phyloP scores from a whole-genome alignment of 2,888 invertebrate species.

The Hirtodrosophila cameraria region DNA sequence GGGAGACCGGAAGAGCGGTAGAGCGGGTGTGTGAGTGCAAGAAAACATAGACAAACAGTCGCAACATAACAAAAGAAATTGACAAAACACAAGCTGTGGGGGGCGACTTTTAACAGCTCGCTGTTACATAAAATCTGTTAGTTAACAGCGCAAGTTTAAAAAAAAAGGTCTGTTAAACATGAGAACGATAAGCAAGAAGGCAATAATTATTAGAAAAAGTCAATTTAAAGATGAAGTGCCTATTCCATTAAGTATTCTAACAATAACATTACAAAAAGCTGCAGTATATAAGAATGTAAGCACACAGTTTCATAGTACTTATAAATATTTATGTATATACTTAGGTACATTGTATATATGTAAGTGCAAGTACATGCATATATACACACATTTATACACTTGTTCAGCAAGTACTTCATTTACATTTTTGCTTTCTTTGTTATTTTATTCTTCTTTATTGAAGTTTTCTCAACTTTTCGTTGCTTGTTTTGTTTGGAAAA shows the following conservation, averaged over 20 bases:
- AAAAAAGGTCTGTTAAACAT: slow-evolving; percentile 9
- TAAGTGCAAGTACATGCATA: no score
- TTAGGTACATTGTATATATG: no score
- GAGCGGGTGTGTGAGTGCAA: slow-evolving; percentile 24
- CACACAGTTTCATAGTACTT: no score
- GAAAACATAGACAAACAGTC: slow-evolving; percentile 63
- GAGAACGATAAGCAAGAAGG: not conserved
- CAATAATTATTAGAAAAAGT: no score
- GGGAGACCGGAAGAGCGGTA: not conserved
- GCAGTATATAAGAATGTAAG: no score
- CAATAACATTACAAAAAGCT: no score
- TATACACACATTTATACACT: not conserved
- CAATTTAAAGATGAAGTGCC: no score
- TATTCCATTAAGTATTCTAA: no score
- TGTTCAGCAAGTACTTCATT: not conserved
- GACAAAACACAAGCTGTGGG: slow-evolving; percentile 34
- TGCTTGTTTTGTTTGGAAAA: slow-evolving; percentile 14
- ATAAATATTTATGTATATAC: not conserved
- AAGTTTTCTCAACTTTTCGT: slow-evolving; percentile 27
- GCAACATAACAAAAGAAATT: slow-evolving; percentile 66
- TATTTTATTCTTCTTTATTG: not conserved
- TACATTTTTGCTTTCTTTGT: not conserved
- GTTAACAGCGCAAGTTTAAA: slow-evolving; percentile 27
- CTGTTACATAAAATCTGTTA: slow-evolving; percentile 45
- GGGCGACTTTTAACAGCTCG: slow-evolving; percentile 14